Evolutionary conservation across 1,140 invertebrate species (phyloP), one percentile per base, ranked within the genome.

Genomic region (Drosophila elegans): DNA sequence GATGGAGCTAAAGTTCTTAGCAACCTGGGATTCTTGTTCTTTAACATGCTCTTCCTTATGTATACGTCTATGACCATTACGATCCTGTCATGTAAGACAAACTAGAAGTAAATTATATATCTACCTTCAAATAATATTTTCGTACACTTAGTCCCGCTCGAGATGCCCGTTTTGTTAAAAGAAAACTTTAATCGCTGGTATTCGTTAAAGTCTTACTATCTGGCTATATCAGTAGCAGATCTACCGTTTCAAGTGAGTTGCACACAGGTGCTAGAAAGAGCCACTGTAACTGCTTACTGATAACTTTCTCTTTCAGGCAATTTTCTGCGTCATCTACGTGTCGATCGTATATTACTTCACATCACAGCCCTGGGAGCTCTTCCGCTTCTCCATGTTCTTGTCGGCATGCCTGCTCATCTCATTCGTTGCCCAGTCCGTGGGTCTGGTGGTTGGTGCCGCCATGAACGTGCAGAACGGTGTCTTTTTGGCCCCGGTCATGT

Each of bases 131-230:
- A 12, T 39, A 34, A 51, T 39, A 4, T 44, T 27, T 62, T 32
- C 25, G 2, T 49, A 54, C 92, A 94, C 93, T 12, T 93, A 98
- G 97, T 99, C 93, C 98, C 98, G 0, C 93, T 99, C 68, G 98
- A 99, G 93, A 97, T 99, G 96, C 96, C 97, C 12, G 98, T 99
- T 42, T 95, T 99, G 84, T 93, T 98, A 13, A 97, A 98, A 92
- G 98, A 99, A 93, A 97, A 98, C 93, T 96, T 99, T 80, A 99
- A 99, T 93, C 95, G 98, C 90, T 99, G 98, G 98, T 99, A 99
- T 92, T 99, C 98, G 29, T 93, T 99, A 4, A 96, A 97, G 78
- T 96, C 97, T 0, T 99, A 99, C 92, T 99, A 99, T 93, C 93
- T 99, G 63, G 98, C 98, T 12, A 99, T 99, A 85, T 98, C 98